These are phyloP conservation scores for Caranx melampygus DNA, from an alignment of 2,113 vertebrate genomes.

Conservation along the genomic window DNA sequence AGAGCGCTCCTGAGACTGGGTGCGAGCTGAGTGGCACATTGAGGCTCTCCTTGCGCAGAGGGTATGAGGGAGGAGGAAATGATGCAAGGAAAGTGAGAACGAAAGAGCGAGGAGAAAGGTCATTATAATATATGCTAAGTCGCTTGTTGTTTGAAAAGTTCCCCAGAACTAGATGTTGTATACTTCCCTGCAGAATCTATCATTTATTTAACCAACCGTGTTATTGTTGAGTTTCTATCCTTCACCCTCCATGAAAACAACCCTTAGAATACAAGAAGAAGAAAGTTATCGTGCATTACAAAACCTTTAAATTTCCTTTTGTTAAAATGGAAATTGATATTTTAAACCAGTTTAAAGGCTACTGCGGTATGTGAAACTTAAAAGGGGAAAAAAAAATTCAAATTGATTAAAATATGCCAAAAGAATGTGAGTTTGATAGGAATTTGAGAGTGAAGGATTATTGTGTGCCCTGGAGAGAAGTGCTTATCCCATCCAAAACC, in stretches of 20 bases:
- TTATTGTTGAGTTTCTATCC: too few relatives aligned
- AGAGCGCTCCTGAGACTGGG: constrained; percentile 9
- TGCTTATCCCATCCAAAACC: constrained; percentile 8
- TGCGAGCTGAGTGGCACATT: constrained; percentile 23
- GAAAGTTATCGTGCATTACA: too few relatives aligned
- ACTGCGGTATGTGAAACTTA: too few relatives aligned
- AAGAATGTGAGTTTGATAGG: background rate
- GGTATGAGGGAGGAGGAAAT: background rate
- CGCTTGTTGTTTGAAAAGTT: background rate
- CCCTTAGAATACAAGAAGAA: too few relatives aligned
- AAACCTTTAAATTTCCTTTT: too few relatives aligned
- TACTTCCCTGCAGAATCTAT: too few relatives aligned
- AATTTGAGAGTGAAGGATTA: background rate
- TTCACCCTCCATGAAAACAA: too few relatives aligned
- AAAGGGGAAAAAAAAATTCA: background rate
- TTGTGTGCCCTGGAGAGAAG: background rate
- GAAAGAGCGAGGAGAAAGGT: background rate
- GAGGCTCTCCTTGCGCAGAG: constrained; percentile 24
- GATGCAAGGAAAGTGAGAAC: background rate
- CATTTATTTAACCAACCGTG: too few relatives aligned
- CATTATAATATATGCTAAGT: constrained; percentile 3
- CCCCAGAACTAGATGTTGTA: background rate
- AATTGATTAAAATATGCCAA: background rate
- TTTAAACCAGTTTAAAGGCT: too few relatives aligned
- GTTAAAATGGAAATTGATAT: too few relatives aligned